phyloP scores from a whole-genome alignment of 35 echinoderm and acorn worm genomes.

The Holothuria glaberrima region DNA sequence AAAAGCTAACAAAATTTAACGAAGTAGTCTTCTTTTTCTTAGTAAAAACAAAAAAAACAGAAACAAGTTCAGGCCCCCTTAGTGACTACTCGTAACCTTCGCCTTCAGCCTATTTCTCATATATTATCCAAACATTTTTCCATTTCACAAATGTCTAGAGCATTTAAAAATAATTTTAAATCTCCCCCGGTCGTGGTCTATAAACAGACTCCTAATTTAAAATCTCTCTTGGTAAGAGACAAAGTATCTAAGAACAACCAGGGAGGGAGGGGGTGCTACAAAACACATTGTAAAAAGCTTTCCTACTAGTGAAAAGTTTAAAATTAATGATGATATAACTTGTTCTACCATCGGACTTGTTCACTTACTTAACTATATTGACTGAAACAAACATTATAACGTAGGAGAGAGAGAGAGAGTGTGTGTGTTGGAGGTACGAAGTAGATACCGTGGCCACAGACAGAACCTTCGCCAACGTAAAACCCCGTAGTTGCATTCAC shows the following conservation, averaged over 20 bases:
- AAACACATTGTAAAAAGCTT: neutral
- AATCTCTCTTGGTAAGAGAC: neutral
- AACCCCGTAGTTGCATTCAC: neutral
- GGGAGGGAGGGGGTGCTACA: neutral
- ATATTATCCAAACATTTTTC: neutral
- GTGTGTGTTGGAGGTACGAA: neutral
- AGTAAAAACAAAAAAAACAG: neutral
- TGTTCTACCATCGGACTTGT: neutral
- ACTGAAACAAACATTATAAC: neutral
- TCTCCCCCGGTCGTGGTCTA: neutral
- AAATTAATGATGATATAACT: neutral
- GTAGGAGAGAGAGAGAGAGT: neutral
- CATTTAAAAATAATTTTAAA: constrained; percentile 6
- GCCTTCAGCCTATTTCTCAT: neutral
- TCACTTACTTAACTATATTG: neutral
- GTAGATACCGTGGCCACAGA: neutral
- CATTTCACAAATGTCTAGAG: neutral
- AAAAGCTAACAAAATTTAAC: neutral
- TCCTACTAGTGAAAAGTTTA: neutral
- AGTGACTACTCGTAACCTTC: neutral
- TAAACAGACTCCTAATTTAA: constrained; percentile 5
- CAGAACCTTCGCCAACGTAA: neutral
- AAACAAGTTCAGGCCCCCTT: neutral
- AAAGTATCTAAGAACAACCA: neutral
- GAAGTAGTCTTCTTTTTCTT: neutral